Conservation (phyloP, 92 coral and sea anemone genomes). For the Bergia sp. region DNA sequence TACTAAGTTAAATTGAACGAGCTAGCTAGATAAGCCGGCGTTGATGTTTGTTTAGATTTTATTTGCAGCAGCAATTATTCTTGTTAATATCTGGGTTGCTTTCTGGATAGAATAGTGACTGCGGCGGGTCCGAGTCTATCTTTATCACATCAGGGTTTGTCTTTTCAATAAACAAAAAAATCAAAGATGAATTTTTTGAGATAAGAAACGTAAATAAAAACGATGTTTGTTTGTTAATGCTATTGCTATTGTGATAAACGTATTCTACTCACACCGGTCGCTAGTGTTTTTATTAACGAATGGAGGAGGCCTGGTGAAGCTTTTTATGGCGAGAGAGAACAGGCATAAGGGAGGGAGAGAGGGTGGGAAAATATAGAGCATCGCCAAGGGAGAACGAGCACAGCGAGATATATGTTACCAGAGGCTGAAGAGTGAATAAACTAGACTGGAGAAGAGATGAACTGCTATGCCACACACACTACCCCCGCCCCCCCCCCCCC, state of each 20-base stretch:
- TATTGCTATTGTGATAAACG: conserved; percentile 42
- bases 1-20: not conserved
- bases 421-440: too few relatives aligned
- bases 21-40: too few relatives aligned
- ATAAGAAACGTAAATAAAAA: conserved; percentile 29
- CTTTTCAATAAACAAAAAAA: conserved; percentile 1
- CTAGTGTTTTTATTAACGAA: conserved; percentile 40
- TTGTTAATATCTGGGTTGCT: not conserved
- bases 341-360: conserved; percentile 39
- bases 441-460: too few relatives aligned
- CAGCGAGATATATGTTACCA: too few relatives aligned
- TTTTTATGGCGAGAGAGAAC: conserved; percentile 42
- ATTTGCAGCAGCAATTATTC: not conserved
- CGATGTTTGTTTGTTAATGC: conserved; percentile 40
- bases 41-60: too few relatives aligned
- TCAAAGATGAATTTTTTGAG: conserved; percentile 12
- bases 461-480: too few relatives aligned
- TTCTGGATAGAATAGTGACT: not conserved
- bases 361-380: too few relatives aligned
- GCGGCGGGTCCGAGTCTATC: not conserved
- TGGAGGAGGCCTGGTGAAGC: conserved; percentile 41
- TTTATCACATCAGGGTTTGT: conserved; percentile 21
- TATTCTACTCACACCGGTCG: conserved; percentile 41
- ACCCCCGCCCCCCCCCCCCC: too few relatives aligned
- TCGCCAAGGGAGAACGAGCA: too few relatives aligned